Percentiles rank a stretch among this genome's conserved stretches.
phyloP scores from a whole-genome alignment of 2,888 invertebrate genomes.

The Pinctada fucata region DNA sequence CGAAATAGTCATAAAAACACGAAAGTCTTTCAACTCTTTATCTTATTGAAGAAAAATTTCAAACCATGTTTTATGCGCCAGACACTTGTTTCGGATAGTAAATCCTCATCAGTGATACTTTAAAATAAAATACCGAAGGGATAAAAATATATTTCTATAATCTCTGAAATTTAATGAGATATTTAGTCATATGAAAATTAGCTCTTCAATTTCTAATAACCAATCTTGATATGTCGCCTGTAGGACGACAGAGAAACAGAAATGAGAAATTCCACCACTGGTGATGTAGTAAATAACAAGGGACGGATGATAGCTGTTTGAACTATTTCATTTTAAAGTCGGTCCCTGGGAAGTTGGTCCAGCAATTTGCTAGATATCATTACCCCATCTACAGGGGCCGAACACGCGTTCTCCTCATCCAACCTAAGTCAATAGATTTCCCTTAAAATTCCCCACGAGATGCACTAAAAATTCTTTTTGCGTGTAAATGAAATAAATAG shows the following conservation, averaged over 20 bases:
- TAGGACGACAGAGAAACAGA: neutral
- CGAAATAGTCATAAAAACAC: too few relatives aligned
- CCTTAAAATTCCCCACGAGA: conserved; percentile 42
- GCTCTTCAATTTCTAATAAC: too few relatives aligned
- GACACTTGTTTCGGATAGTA: too few relatives aligned
- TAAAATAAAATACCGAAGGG: too few relatives aligned
- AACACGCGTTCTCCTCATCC: conserved; percentile 18
- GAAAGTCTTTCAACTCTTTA: too few relatives aligned
- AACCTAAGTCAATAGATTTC: conserved; percentile 32
- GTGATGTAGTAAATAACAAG: neutral
- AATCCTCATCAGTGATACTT: too few relatives aligned
- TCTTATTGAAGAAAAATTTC: too few relatives aligned
- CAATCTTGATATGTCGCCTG: neutral
- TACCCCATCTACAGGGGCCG: conserved; percentile 17
- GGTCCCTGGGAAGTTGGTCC: conserved; percentile 7
- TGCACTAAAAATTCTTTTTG: conserved; percentile 43
- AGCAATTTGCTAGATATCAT: conserved; percentile 26
- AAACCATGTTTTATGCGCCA: too few relatives aligned
- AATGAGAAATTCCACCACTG: too few relatives aligned
- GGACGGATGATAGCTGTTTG: conserved; percentile 20
- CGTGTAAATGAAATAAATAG: conserved; percentile 48
- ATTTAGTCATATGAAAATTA: too few relatives aligned
- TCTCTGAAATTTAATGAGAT: too few relatives aligned
- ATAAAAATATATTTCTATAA: too few relatives aligned
- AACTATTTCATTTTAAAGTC: conserved; percentile 15